These are phyloP conservation scores for Hylia prasina DNA, from an alignment of 2,113 vertebrate genomes.

Conservation along the genomic window DNA sequence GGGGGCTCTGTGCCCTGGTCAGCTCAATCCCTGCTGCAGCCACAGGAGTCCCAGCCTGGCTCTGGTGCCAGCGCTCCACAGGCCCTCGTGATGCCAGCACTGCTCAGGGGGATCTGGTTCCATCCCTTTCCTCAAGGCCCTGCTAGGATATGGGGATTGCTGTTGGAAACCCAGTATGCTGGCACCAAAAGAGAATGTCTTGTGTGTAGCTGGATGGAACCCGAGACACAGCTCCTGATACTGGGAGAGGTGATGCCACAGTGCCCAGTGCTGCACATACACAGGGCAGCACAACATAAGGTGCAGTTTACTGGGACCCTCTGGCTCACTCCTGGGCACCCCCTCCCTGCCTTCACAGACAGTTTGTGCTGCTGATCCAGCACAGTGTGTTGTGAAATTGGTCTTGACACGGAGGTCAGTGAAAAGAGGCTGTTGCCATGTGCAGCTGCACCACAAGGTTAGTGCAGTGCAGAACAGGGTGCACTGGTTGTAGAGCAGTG, in stretches of 20 bases:
- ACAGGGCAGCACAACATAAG: background rate
- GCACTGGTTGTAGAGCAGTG: background rate
- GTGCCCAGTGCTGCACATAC: background rate
- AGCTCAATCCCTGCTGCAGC: background rate
- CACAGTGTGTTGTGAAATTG: background rate
- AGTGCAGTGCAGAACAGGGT: background rate
- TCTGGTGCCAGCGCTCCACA: background rate
- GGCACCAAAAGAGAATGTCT: background rate
- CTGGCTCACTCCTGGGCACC: background rate
- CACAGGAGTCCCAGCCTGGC: background rate
- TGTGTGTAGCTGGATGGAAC: background rate
- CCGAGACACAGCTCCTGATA: background rate
- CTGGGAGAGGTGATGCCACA: background rate
- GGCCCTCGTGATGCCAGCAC: background rate
- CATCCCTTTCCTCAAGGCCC: background rate
- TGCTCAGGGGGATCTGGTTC: background rate
- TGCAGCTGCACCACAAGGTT: background rate
- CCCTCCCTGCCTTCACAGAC: background rate
- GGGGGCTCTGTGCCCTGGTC: background rate
- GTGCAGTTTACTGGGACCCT: background rate
- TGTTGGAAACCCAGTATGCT: background rate
- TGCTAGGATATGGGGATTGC: background rate
- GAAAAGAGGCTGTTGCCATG: background rate
- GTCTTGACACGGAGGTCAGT: background rate
- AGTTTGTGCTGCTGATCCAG: background rate